Conservation (phyloP, 2,888 invertebrate species). For the Carcina quercana region DNA sequence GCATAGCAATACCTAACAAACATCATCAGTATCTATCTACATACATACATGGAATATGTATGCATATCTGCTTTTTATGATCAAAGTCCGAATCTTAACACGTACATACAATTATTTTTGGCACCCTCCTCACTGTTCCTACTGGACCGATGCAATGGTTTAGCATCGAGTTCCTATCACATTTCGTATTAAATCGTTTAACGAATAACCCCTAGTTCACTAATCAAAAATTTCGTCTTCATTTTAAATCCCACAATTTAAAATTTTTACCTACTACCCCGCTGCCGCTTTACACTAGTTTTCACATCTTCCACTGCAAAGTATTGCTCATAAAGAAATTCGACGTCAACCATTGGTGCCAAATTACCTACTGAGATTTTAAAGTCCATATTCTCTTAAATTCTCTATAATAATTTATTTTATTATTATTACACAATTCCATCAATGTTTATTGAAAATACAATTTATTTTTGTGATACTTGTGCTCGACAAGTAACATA, state of each 20-base stretch:
- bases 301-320: background rate
- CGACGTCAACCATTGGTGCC: background rate
- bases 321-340: background rate
- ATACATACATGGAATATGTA: no score
- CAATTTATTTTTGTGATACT: no score
- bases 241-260: background rate
- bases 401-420: no score
- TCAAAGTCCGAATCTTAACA: no score
- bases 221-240: background rate
- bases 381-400: no score
- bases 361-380: background rate
- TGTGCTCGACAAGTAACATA: no score
- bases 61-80: no score
- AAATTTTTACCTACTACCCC: background rate
- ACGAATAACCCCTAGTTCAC: background rate
- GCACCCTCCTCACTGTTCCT: constrained; percentile 24
- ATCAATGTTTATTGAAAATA: no score
- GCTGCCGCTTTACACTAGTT: no score
- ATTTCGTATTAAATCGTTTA: constrained; percentile 16
- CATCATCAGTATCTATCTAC: no score
- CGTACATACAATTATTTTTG: constrained; percentile 17
- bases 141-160: constrained; percentile 16
- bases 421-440: no score
- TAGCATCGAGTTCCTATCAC: constrained; percentile 24
- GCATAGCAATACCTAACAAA: no score